A percentile compares a stretch with the other conserved stretches of the same genome.
Evolutionary conservation across 2,797 vertebrate genomes (phyloP).

Genomic region (Anguilla megastoma): DNA sequence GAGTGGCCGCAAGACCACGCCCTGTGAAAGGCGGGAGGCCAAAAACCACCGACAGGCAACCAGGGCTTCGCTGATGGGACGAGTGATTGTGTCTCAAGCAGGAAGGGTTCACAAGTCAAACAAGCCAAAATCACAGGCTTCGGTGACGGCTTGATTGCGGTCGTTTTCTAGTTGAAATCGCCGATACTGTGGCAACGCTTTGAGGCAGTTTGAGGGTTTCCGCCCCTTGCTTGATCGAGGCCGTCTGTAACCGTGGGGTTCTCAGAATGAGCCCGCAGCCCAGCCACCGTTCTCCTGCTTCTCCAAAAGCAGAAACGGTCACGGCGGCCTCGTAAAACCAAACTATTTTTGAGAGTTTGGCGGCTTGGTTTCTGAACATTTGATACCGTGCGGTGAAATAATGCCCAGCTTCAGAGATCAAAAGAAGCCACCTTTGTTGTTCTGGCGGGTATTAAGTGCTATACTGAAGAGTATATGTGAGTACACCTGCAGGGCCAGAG

Average conservation of each 20-base stretch:
- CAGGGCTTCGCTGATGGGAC: background rate
- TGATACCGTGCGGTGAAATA: slow-evolving; percentile 44
- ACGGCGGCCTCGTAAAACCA: background rate
- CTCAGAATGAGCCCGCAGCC: background rate
- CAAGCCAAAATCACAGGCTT: background rate
- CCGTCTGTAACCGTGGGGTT: background rate
- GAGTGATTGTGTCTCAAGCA: background rate
- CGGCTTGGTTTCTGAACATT: slow-evolving; percentile 15
- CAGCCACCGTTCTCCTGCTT: background rate
- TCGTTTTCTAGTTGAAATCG: background rate
- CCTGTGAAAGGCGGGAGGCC: background rate
- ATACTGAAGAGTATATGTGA: slow-evolving; percentile 74
- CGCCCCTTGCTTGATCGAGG: background rate
- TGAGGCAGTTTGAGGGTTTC: background rate
- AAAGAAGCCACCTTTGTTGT: slow-evolving; percentile 78
- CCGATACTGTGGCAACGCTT: background rate
- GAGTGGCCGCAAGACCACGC: background rate
- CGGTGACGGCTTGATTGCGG: background rate
- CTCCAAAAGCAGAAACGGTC: background rate
- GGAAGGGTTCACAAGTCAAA: background rate
- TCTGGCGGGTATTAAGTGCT: slow-evolving; percentile 83
- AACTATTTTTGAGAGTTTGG: background rate
- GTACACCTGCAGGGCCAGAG: slow-evolving; percentile 82
- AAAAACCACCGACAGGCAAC: background rate
- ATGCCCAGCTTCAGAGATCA: slow-evolving; percentile 65